Base-by-base conservation (phyloP, 2,113 vertebrate species). In the Oryzias celebensis region DNA sequence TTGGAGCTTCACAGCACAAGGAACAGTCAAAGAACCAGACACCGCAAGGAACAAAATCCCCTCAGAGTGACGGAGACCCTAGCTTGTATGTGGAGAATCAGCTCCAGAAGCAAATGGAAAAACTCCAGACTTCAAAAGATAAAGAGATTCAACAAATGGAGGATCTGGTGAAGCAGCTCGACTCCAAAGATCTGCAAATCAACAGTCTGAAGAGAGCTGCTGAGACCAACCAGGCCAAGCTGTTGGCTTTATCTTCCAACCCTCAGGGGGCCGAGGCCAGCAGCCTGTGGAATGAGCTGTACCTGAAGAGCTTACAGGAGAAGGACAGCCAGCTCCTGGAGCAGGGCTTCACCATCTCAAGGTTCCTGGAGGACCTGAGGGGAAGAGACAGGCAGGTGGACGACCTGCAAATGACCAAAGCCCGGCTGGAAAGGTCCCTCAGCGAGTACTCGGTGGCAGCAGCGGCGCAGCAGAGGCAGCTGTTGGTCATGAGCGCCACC, bases 311-410 rank as follows among this genome's bases (percentile, higher is more conserved):
- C 8, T 81, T 95, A 36, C 85, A 91, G 7, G 93, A 77, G 66
- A 95, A 94, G 75, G 93, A 95, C 36, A 90, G 71, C 42, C 92
- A 94, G 76, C 80, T 94, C 17, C 88, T 91, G 4, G 91, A 93
- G 1, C 87, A 91, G 63, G 88, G 88, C 23, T 90, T 81, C 59
- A 91, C 82, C 52, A 91, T 94, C 63, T 78, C 46, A 14, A 43
- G 85, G 4, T 87, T 94, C 68, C 86, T 92, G 23, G 90, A 93
- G 13, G 91, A 93, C 65, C 55, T 90, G 62, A 87, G 92, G 50
- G 62, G 56, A 4, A 93, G 92, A 68, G 83, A 80, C 0, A 77
- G 75, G 61, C 82, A 91, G 61, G 68, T 92, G 73, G 89, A 89
- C 10, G 93, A 94, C 0, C 23, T 92, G 1, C 87, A 81, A 49